Percentiles rank a stretch among this genome's conserved stretches.
phyloP scores from a whole-genome alignment of 2,888 invertebrate genomes.

The Caenorhabditis sulstoni region DNA sequence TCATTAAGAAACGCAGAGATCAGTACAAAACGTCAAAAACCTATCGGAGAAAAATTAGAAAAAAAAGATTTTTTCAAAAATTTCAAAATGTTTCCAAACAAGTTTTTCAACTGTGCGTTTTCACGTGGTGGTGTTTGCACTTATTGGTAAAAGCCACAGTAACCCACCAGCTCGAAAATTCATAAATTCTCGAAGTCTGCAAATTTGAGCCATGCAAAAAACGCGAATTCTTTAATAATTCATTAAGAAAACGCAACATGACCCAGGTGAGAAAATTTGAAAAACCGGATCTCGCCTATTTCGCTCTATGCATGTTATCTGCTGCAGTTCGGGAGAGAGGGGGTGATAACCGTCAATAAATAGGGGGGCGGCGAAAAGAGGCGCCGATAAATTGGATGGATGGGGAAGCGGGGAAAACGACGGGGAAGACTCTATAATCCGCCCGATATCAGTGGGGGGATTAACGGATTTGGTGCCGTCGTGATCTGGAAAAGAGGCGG shows the following conservation, averaged over 20 bases:
- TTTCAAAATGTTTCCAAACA: neutral
- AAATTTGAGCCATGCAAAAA: neutral
- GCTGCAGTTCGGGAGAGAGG: too few relatives aligned
- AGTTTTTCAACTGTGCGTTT: neutral
- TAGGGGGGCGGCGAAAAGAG: neutral
- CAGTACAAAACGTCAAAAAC: neutral
- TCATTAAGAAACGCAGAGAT: too few relatives aligned
- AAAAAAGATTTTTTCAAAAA: neutral
- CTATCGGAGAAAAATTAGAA: neutral
- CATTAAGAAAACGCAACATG: slow-evolving; percentile 8
- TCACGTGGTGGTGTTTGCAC: slow-evolving; percentile 3
- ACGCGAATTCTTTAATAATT: neutral
- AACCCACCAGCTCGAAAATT: neutral
- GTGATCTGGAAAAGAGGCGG: slow-evolving; percentile 14
- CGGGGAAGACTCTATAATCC: slow-evolving; percentile 1
- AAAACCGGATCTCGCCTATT: slow-evolving; percentile 2
- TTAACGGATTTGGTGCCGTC: slow-evolving; percentile 7
- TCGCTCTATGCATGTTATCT: too few relatives aligned
- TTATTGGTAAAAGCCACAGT: neutral
- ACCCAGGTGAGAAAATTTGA: slow-evolving; percentile 17
- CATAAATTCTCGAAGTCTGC: neutral
- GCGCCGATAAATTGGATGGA: neutral
- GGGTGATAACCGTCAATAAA: neutral
- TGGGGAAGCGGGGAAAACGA: neutral
- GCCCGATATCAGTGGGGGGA: slow-evolving; percentile 1